These are phyloP conservation scores for Spondyliosoma cantharus DNA, from an alignment of 2,797 vertebrate species.

Conservation along the genomic window DNA sequence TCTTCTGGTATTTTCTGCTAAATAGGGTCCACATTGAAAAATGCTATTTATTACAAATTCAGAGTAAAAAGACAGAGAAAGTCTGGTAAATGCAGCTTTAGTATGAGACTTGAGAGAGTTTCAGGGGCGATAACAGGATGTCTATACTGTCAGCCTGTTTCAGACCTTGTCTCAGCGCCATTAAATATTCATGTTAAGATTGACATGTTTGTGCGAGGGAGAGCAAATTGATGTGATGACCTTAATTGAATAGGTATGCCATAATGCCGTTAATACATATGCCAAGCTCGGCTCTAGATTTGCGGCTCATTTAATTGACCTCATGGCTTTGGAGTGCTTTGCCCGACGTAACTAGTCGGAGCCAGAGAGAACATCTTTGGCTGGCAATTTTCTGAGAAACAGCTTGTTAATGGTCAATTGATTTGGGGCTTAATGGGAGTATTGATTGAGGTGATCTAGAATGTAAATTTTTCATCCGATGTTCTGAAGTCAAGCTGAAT, in stretches of 20 bases:
- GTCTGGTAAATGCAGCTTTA: neutral
- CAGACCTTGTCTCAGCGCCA: conserved; percentile 46
- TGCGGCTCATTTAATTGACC: conserved; percentile 50
- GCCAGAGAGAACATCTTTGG: conserved; percentile 38
- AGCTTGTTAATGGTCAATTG: conserved; percentile 83
- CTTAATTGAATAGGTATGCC: conserved; percentile 44
- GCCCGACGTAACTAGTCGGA: conserved; percentile 37
- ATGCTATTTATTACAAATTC: too few relatives aligned
- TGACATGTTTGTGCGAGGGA: conserved; percentile 49
- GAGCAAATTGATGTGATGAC: conserved; percentile 47
- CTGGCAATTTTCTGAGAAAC: conserved; percentile 68
- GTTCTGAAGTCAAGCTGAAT: conserved; percentile 66
- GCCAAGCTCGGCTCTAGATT: conserved; percentile 31
- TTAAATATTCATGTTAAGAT: conserved; percentile 60
- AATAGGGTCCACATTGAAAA: too few relatives aligned
- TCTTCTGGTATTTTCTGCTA: too few relatives aligned
- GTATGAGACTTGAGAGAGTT: conserved; percentile 25
- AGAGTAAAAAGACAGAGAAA: neutral
- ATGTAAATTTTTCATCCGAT: conserved; percentile 75
- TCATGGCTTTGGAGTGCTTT: conserved; percentile 48
- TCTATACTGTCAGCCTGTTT: conserved; percentile 34
- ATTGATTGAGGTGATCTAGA: conserved; percentile 78
- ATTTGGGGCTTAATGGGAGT: conserved; percentile 81
- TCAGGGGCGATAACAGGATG: conserved; percentile 47
- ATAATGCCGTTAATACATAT: conserved; percentile 30